Evolutionary conservation across 1,140 invertebrate genomes (phyloP), one percentile per base, ranked within the genome.

Genomic region (Rhopalosiphum padi): DNA sequence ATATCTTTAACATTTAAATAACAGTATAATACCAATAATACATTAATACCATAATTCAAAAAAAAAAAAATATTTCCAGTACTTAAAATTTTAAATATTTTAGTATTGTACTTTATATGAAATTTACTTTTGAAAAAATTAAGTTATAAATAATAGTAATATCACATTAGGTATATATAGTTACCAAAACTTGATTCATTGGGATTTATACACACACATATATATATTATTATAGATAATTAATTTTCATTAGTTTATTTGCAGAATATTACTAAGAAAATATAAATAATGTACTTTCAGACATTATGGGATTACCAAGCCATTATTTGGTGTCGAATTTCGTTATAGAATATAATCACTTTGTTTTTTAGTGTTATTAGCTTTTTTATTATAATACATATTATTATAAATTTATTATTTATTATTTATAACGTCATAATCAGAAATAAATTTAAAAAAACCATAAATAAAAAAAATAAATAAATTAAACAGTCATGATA

Each of bases 281-380:
- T 87, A 87, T 87, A 43, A 87, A 87, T 87, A 87, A 87, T 87
- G 25, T 43, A 87, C 25, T 87, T 87, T 46, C 21, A 48, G 43
- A 88, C 30, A n/a, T 88, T 48, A 35, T 22, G 86, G 46, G 15
- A 87, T 87, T 46, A n/a, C 48, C 2, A 25, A n/a, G 25, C 30
- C 37, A 88, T 48, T 88, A 48, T 88, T 48, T 88, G 30, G 86
- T 41, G 43, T 48, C 46, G 35, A 48, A 48, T 88, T 35, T 35
- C n/a, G 41, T 86, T n/a, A 77, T 35, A 86, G 21, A 15, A 41
- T 43, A 30, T 43, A 18, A 46, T 88, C 46, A n/a, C 51, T 18
- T 88, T 88, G 35, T 21, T 46, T 23, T 86, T 86, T 41, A n/a
- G 30, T 18, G n/a, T n/a, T 85, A 41, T 85, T 41, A 41, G 41